A percentile compares a stretch with the other conserved stretches of the same genome.
Conservation (phyloP, 2,797 vertebrate genomes). For the Cyprinodon diabolis region DNA sequence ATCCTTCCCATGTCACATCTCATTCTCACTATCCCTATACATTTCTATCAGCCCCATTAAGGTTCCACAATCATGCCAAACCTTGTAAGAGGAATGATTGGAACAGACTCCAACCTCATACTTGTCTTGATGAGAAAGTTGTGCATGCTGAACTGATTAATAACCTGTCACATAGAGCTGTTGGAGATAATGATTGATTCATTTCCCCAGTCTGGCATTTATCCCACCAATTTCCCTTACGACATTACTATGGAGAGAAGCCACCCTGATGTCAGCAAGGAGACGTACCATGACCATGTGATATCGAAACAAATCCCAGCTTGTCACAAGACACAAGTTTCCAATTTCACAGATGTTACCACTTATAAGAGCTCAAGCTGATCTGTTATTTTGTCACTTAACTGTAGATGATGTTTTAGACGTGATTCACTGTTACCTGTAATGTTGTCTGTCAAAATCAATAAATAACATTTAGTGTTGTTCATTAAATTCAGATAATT, state of each 20-base stretch:
- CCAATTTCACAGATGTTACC: slow-evolving; percentile 51
- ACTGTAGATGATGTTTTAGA: slow-evolving; percentile 31
- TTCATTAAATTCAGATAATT: slow-evolving; percentile 10
- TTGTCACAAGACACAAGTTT: slow-evolving; percentile 30
- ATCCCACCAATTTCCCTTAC: slow-evolving; percentile 21
- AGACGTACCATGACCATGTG: slow-evolving; percentile 17
- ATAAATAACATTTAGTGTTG: slow-evolving; percentile 20
- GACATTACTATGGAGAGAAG: slow-evolving; percentile 12
- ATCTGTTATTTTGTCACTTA: slow-evolving; percentile 38
- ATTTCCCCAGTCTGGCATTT: slow-evolving; percentile 35
- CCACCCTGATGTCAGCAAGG: slow-evolving; percentile 17
- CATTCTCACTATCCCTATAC: slow-evolving; percentile 27
- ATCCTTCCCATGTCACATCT: slow-evolving; percentile 22
- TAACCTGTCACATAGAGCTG: slow-evolving; percentile 54
- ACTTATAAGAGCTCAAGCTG: slow-evolving; percentile 27
- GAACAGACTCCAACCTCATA: slow-evolving; percentile 53
- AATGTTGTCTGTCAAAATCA: slow-evolving; percentile 40
- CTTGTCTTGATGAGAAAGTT: slow-evolving; percentile 60
- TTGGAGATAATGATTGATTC: slow-evolving; percentile 58
- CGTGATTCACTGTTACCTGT: slow-evolving; percentile 19
- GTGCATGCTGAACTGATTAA: slow-evolving; percentile 63
- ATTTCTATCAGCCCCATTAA: slow-evolving; percentile 46
- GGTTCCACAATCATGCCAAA: slow-evolving; percentile 14
- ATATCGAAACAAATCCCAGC: slow-evolving; percentile 28
- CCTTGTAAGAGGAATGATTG: slow-evolving; percentile 36